A percentile compares a stretch with the other conserved stretches of the same genome.
phyloP scores from a whole-genome alignment of 2,797 vertebrate genomes.

The Emydoidea blandingii region DNA sequence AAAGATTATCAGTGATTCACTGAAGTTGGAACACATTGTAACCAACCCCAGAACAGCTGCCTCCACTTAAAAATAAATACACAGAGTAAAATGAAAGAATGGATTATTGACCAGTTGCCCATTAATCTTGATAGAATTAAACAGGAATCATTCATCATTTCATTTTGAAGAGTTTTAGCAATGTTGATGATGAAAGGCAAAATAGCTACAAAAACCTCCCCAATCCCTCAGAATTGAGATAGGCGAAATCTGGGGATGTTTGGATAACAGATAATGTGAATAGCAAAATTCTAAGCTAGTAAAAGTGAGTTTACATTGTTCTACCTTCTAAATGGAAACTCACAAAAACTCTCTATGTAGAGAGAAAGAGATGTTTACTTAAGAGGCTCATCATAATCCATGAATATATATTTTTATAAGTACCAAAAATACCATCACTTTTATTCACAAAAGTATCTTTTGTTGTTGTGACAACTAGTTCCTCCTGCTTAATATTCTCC shows the following conservation, averaged over 20 bases:
- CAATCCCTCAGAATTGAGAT: not conserved
- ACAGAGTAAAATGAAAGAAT: constrained; percentile 44
- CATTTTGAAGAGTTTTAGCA: constrained; percentile 3
- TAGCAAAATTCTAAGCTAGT: not conserved
- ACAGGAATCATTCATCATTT: not conserved
- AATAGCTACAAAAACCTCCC: not conserved
- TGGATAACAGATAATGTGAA: not conserved
- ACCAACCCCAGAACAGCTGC: not conserved
- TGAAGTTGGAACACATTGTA: constrained; percentile 41
- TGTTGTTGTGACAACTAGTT: not conserved
- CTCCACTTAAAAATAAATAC: constrained; percentile 59
- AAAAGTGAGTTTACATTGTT: not conserved
- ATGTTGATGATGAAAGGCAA: not conserved
- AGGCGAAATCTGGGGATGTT: not conserved
- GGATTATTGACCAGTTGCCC: constrained; percentile 31
- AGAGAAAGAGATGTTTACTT: not conserved
- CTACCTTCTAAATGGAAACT: not conserved
- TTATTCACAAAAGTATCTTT: not conserved
- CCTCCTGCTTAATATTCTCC: not conserved
- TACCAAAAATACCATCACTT: not conserved
- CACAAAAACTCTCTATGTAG: not conserved
- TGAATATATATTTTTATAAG: not conserved
- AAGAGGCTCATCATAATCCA: not conserved
- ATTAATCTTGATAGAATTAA: constrained; percentile 24
- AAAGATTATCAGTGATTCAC: constrained; percentile 22